phyloP scores from a whole-genome alignment of 2,113 vertebrate genomes.

The Bufo gargarizans region DNA sequence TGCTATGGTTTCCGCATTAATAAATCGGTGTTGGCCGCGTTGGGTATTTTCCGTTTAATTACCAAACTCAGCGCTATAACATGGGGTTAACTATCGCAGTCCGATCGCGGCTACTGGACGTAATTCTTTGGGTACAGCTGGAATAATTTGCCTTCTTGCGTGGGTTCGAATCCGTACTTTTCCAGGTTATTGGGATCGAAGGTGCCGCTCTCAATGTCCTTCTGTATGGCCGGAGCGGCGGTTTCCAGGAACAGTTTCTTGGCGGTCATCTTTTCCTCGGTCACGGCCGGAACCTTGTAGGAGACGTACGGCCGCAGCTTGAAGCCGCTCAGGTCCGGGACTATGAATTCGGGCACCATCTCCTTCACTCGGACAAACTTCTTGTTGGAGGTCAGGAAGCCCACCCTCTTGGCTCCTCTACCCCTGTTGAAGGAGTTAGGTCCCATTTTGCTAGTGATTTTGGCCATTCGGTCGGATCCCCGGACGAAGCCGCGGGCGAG shows the following conservation, averaged over 20 bases:
- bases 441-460: constrained; percentile 92
- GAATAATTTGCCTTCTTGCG: constrained; percentile 89
- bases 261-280: constrained; percentile 76
- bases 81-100: no score
- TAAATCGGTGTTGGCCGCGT: not conserved
- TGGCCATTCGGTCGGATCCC: constrained; percentile 85
- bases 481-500: constrained; percentile 80
- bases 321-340: constrained; percentile 82
- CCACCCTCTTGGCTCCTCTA: constrained; percentile 76
- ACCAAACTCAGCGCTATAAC: not conserved
- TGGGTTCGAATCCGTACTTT: constrained; percentile 89
- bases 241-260: constrained; percentile 77
- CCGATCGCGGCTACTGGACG: constrained; percentile 69
- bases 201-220: constrained; percentile 76
- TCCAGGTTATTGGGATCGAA: constrained; percentile 77
- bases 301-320: constrained; percentile 91
- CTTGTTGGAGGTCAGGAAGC: constrained; percentile 68
- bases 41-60: not conserved
- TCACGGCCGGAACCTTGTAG: constrained; percentile 76
- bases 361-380: constrained; percentile 78
- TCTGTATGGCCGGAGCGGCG: constrained; percentile 80
- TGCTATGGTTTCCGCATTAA: no score
- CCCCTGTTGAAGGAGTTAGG: constrained; percentile 80
- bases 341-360: constrained; percentile 88
- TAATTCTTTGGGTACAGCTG: constrained; percentile 92